Evolutionary conservation across 2,888 invertebrate genomes (phyloP), one percentile per base, ranked within the genome.

Genomic region (Heliconius hortense): DNA sequence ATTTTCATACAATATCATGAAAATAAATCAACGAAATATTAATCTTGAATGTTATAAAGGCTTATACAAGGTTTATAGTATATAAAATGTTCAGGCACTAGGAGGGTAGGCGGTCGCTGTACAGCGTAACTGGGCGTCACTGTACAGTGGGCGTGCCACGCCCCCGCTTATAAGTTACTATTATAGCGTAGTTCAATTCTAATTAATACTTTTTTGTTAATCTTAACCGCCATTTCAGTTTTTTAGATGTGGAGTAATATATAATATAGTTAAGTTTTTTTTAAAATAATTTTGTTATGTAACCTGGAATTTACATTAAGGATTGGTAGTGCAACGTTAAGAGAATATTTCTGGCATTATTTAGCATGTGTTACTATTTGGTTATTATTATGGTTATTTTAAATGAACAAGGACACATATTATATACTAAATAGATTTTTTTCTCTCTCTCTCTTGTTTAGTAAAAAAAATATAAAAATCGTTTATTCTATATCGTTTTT

Each of bases 111-210:
- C 89, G 90, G 91, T 87, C 92, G 89, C 93, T 93, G 70, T 87
- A 86, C 77, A 93, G 93, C 88, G 88, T 68, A 59, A 72, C 85
- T 89, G 93, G 93, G 93, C 92, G 93, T 90, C 92, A 87, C 93
- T 92, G 68, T 86, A 83, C 83, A 92, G 90, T 81, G 87, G 89
- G 90, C 88, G 85, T 83, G 83, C 85, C 80, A 82, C 87, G 89
- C 89, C 88, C 87, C 82, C 88, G 85, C 85, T 88, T 83, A 88
- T 87, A 84, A 89, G 82, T 79, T 78, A 80, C 84, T 78, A 39
- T 64, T 64, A 64, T 64, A 63, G 48, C 62, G 82, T 69, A 79
- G 76, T 76, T 79, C 77, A 75, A 74, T 74, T 76, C 77, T 84
- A 84, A 86, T 86, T 85, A 84, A 83, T 83, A 79, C 81, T 81